These are phyloP conservation scores for Gulo gulo DNA, from an alignment of 2,113 vertebrate genomes.

Conservation along the genomic window DNA sequence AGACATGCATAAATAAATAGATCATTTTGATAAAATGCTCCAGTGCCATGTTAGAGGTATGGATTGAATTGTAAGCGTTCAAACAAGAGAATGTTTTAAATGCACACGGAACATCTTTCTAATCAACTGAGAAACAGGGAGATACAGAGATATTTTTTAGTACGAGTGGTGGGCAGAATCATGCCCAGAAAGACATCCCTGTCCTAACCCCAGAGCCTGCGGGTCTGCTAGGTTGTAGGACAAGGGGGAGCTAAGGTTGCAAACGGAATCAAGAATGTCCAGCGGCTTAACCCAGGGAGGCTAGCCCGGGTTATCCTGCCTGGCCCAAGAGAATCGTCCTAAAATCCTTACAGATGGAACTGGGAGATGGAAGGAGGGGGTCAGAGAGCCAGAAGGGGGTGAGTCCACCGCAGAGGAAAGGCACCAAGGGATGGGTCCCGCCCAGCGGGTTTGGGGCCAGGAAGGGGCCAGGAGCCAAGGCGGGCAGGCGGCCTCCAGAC, in stretches of 20 bases:
- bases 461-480: not conserved
- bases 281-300: not conserved
- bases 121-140: not conserved
- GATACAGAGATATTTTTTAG: not conserved
- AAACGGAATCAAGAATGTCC: not conserved
- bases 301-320: not conserved
- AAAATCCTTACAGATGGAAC: not conserved
- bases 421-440: not conserved
- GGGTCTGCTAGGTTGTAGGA: rapidly evolving
- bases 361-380: not conserved
- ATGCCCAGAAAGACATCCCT: not conserved
- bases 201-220: not conserved
- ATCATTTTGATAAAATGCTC: not conserved
- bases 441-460: rapidly evolving
- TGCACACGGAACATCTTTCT: not conserved
- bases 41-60: not conserved
- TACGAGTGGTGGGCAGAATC: not conserved
- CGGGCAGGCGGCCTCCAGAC: no score
- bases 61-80: not conserved
- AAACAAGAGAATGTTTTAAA: not conserved
- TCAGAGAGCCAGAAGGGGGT: not conserved
- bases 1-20: not conserved
- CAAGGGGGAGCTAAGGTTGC: not conserved
- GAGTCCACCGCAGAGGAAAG: not conserved
- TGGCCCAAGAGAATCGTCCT: not conserved